Evolutionary conservation across 2,888 invertebrate genomes (phyloP).

Genomic region (Drosophila yooni): DNA sequence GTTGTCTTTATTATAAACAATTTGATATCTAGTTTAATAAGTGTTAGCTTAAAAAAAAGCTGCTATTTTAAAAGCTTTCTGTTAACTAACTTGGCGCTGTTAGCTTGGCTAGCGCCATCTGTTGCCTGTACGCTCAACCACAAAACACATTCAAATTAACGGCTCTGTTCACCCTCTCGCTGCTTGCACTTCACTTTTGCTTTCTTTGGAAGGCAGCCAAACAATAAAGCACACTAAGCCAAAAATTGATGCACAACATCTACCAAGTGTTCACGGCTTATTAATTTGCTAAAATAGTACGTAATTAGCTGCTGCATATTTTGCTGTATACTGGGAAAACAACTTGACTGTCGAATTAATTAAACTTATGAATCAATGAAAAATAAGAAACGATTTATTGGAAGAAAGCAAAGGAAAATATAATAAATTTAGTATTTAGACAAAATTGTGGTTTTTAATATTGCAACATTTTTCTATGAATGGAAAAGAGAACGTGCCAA

Average conservation of each 20-base stretch:
- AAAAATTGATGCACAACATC: conserved; percentile 16
- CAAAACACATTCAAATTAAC: neutral
- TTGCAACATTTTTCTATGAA: neutral
- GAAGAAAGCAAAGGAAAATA: neutral
- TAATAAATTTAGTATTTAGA: neutral
- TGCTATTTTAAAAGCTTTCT: neutral
- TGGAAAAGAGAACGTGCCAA: too few relatives aligned
- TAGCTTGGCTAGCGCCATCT: conserved; percentile 31
- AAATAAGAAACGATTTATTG: neutral
- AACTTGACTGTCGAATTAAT: conserved; percentile 3
- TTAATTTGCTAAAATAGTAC: conserved; percentile 28
- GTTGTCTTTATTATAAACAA: neutral
- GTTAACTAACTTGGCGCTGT: conserved; percentile 27
- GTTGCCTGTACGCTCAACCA: neutral
- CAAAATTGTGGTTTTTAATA: neutral
- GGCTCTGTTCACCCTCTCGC: neutral
- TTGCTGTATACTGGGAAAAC: conserved; percentile 17
- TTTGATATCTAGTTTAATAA: neutral
- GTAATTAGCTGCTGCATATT: conserved; percentile 27
- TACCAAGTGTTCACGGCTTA: conserved; percentile 38
- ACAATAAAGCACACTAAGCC: neutral
- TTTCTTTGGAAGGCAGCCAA: conserved; percentile 15
- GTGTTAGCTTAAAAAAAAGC: neutral
- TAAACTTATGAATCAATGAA: conserved; percentile 12
- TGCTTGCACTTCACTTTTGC: conserved; percentile 7